Percentiles rank a stretch among this genome's conserved stretches.
phyloP scores from a whole-genome alignment of 2,888 invertebrate species.

The Baronia brevicornis region DNA sequence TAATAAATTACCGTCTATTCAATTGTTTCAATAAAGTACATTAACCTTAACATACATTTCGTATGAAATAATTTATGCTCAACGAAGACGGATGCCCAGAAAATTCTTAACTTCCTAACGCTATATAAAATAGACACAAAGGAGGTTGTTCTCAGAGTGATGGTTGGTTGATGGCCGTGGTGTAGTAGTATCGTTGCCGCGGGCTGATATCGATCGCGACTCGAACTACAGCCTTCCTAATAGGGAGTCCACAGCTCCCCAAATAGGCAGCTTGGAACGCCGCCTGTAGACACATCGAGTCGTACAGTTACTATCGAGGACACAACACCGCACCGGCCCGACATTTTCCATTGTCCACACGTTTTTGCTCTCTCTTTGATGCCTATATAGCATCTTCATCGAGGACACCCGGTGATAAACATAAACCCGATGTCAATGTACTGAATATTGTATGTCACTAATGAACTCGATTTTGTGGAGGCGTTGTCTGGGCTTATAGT shows the following conservation, averaged over 20 bases:
- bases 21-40: too few species aligned
- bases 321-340: slow-evolving; percentile 42
- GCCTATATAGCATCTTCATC: slow-evolving; percentile 40
- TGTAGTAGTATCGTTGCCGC: slow-evolving; percentile 33
- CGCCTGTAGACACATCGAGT: slow-evolving; percentile 29
- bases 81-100: background rate
- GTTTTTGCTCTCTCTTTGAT: slow-evolving; percentile 40
- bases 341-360: slow-evolving; percentile 63
- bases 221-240: slow-evolving; percentile 70
- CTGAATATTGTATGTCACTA: slow-evolving; percentile 19
- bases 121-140: slow-evolving; percentile 36
- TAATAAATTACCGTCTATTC: too few species aligned
- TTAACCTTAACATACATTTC: too few species aligned
- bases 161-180: slow-evolving; percentile 38
- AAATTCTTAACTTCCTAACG: slow-evolving; percentile 5
- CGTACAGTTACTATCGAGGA: slow-evolving; percentile 47
- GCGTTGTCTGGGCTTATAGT: slow-evolving; percentile 8
- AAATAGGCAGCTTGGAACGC: slow-evolving; percentile 60
- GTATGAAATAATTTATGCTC: too few species aligned
- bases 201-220: slow-evolving; percentile 59
- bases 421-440: slow-evolving; percentile 26
- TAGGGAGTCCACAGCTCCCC: slow-evolving; percentile 55
- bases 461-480: slow-evolving; percentile 11
- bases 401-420: slow-evolving; percentile 36
- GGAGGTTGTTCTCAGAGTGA: slow-evolving; percentile 40